A percentile compares a stretch with the other conserved stretches of the same genome.
Evolutionary conservation across 2,113 vertebrate genomes (phyloP).

Genomic region (Vulpes ferrilata): DNA sequence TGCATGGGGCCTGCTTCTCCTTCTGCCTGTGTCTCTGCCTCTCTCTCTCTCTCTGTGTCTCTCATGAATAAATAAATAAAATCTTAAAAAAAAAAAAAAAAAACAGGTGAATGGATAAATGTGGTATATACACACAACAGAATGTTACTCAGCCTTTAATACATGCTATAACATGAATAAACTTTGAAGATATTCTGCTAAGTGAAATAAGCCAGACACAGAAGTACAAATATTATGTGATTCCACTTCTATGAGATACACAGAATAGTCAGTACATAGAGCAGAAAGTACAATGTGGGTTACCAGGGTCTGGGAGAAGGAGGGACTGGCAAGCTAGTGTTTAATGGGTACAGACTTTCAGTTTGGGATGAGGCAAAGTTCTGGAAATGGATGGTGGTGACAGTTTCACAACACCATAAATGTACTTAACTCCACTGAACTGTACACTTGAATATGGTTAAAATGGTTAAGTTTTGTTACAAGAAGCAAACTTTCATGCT

Average conservation of each 20-base stretch:
- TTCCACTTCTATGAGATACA: background rate
- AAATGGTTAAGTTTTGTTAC: background rate
- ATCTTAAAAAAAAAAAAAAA: too few relatives aligned
- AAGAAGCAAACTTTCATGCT: background rate
- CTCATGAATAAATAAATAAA: too few relatives aligned
- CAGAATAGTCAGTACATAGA: background rate
- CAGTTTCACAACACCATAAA: background rate
- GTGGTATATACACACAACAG: background rate
- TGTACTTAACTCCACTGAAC: background rate
- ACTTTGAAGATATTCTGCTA: background rate
- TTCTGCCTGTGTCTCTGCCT: too few relatives aligned
- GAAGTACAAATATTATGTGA: too few relatives aligned
- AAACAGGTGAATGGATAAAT: background rate
- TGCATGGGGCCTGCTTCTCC: too few relatives aligned
- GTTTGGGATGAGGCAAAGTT: background rate
- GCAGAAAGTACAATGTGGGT: background rate
- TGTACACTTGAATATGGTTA: background rate
- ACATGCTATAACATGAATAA: background rate
- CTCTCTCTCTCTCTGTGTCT: too few relatives aligned
- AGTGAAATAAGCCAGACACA: background rate
- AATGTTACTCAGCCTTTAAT: background rate
- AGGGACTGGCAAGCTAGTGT: background rate
- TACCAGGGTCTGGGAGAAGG: background rate
- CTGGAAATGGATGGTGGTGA: background rate
- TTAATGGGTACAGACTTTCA: background rate